Conservation (phyloP, 2,113 vertebrate genomes). For the Caranx ignobilis region DNA sequence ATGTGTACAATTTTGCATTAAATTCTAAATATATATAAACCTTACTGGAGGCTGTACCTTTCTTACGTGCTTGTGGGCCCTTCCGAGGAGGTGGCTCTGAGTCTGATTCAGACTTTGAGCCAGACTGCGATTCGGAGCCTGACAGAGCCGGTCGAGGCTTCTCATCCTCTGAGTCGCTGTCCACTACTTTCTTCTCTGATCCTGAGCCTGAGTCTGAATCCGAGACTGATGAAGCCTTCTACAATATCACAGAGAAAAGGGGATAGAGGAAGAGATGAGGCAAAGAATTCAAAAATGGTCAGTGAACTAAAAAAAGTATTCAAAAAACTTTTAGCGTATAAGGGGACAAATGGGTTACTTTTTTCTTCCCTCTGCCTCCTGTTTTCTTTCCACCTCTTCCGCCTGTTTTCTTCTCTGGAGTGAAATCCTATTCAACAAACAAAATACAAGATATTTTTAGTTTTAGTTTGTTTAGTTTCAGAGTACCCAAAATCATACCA, state of each 20-base stretch:
- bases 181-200: constrained; percentile 81
- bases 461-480: background rate
- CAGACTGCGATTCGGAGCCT: constrained; percentile 84
- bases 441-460: background rate
- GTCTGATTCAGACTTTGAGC: constrained; percentile 89
- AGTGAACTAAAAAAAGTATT: background rate
- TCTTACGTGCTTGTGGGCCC: constrained; percentile 87
- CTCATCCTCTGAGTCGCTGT: constrained; percentile 84
- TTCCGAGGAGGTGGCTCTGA: constrained; percentile 92
- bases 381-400: constrained; percentile 85
- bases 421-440: constrained; percentile 88
- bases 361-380: constrained; percentile 82
- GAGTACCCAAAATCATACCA: background rate
- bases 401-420: constrained; percentile 90
- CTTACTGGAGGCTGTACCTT: constrained; percentile 81
- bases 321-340: fast-evolving
- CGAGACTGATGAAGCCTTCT: constrained; percentile 87
- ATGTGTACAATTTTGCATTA: background rate
- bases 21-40: background rate
- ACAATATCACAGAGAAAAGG: constrained; percentile 26
- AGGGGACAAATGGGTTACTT: constrained; percentile 58
- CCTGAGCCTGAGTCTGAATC: constrained; percentile 88
- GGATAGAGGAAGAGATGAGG: background rate
- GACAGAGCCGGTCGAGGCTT: constrained; percentile 85
- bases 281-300: background rate